phyloP scores from a whole-genome alignment of 2,797 vertebrate genomes.

The Bovichtus variegatus region DNA sequence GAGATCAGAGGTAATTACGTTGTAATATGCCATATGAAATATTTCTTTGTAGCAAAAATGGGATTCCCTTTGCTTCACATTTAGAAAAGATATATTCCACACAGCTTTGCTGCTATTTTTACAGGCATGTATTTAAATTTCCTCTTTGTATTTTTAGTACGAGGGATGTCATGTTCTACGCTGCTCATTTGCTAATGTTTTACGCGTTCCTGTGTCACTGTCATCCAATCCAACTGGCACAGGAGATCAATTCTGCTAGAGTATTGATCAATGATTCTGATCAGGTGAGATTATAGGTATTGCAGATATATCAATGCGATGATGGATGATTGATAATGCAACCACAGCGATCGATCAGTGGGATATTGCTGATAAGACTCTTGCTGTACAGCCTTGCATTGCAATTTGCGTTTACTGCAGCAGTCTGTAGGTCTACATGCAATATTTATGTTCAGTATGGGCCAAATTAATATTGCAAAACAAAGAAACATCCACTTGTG shows the following conservation, averaged over 20 bases:
- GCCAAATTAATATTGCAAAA: slow-evolving; percentile 43
- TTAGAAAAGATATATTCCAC: slow-evolving; percentile 61
- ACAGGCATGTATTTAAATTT: slow-evolving; percentile 48
- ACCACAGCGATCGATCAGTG: slow-evolving; percentile 72
- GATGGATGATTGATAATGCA: slow-evolving; percentile 82
- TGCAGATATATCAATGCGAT: slow-evolving; percentile 81
- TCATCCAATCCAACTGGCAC: slow-evolving; percentile 45
- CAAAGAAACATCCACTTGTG: slow-evolving; percentile 16
- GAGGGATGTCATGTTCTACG: slow-evolving; percentile 21
- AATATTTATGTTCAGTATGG: slow-evolving; percentile 36
- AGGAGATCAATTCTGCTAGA: slow-evolving; percentile 66
- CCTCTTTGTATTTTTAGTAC: slow-evolving; percentile 41
- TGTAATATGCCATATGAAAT: slow-evolving; percentile 77
- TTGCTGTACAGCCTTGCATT: slow-evolving; percentile 30
- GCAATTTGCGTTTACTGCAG: slow-evolving; percentile 65
- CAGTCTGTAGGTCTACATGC: slow-evolving; percentile 30
- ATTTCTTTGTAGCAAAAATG: slow-evolving; percentile 63
- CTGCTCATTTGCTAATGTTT: slow-evolving; percentile 47
- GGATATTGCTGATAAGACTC: slow-evolving; percentile 76
- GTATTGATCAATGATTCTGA: slow-evolving; percentile 79
- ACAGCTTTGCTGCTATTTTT: slow-evolving; percentile 49
- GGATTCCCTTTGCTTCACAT: slow-evolving; percentile 73
- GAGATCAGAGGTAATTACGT: slow-evolving; percentile 81
- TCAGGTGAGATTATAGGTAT: slow-evolving; percentile 79
- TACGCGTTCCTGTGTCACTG: slow-evolving; percentile 42